These are phyloP conservation scores for Charaxes varanes DNA, from an alignment of 1,140 invertebrate species.

Conservation along the genomic window DNA sequence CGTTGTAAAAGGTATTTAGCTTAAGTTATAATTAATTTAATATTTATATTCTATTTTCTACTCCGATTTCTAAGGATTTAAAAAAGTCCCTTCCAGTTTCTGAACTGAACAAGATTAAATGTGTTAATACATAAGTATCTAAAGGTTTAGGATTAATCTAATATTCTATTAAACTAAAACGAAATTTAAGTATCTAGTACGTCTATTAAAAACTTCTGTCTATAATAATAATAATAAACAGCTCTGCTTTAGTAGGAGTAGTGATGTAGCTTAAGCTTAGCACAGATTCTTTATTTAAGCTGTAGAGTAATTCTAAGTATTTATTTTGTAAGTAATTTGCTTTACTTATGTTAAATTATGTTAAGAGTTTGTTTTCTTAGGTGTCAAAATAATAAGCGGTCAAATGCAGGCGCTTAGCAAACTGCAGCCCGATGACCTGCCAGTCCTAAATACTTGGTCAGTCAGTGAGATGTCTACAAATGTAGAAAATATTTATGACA, in stretches of 20 bases:
- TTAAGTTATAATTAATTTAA: neutral
- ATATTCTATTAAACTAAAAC: no score
- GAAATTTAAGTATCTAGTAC: no score
- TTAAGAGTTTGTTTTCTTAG: slow-evolving; percentile 38
- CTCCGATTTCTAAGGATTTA: neutral
- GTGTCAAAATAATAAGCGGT: slow-evolving; percentile 36
- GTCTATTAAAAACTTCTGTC: no score
- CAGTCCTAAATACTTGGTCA: slow-evolving; percentile 55
- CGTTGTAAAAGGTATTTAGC: slow-evolving; percentile 42
- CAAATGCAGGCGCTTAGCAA: slow-evolving; percentile 47
- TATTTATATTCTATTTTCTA: neutral
- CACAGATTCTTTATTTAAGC: no score
- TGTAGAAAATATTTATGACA: slow-evolving; percentile 30
- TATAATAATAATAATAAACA: no score
- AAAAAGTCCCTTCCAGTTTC: no score
- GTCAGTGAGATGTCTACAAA: slow-evolving; percentile 34
- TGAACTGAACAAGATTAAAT: no score
- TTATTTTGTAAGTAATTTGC: slow-evolving; percentile 4
- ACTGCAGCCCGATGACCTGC: slow-evolving; percentile 34
- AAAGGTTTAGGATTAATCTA: no score
- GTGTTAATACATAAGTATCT: no score
- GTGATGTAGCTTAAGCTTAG: no score
- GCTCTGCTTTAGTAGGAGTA: no score
- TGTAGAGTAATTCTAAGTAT: slow-evolving; percentile 1
- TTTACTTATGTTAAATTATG: no score